phyloP scores from a whole-genome alignment of 2,888 invertebrate genomes.

The Achlya flavicornis region DNA sequence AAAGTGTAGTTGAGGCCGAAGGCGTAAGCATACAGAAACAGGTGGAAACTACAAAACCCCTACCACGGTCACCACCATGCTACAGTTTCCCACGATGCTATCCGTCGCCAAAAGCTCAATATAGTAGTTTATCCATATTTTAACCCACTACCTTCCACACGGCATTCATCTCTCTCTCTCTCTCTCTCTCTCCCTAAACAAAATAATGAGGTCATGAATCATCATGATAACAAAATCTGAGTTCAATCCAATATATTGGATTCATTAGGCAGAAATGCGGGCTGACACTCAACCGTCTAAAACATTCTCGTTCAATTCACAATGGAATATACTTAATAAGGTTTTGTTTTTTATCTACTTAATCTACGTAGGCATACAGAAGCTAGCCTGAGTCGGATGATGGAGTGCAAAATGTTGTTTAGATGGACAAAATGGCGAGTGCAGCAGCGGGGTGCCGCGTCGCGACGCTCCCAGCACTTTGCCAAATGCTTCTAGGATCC shows the following conservation, averaged over 20 bases:
- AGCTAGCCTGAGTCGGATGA: constrained; percentile 40
- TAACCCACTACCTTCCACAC: too few relatives aligned
- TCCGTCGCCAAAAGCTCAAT: too few relatives aligned
- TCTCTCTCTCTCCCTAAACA: too few relatives aligned
- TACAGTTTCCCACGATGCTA: too few relatives aligned
- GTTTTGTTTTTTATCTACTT: constrained; percentile 32
- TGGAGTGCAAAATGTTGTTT: constrained; percentile 77
- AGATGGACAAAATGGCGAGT: constrained; percentile 62
- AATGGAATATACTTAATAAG: constrained; percentile 16
- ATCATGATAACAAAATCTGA: too few relatives aligned
- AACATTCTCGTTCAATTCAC: not conserved
- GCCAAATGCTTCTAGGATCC: constrained; percentile 72
- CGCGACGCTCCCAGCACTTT: constrained; percentile 62
- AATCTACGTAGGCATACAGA: constrained; percentile 24
- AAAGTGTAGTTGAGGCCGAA: too few relatives aligned
- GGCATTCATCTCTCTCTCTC: too few relatives aligned
- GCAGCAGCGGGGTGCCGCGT: constrained; percentile 53
- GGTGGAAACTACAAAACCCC: too few relatives aligned
- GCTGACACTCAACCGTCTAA: not conserved
- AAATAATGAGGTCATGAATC: too few relatives aligned
- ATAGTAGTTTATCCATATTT: too few relatives aligned
- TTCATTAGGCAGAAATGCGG: not conserved
- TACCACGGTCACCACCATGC: too few relatives aligned
- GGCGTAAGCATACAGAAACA: too few relatives aligned
- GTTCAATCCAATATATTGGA: not conserved